Base-by-base conservation (phyloP, 1,140 invertebrate genomes). In the Cecropterus lyciades region DNA sequence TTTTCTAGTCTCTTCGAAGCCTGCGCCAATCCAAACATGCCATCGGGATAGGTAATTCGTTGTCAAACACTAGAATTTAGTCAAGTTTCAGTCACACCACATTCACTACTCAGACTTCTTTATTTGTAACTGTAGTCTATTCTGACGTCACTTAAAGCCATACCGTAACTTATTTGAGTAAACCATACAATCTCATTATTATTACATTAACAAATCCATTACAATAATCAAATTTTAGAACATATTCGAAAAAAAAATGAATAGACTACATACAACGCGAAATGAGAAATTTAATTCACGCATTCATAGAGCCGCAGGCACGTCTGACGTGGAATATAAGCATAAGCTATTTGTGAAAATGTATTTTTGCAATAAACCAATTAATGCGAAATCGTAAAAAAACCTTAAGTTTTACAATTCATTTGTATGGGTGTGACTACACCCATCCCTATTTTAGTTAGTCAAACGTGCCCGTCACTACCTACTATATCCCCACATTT, bases 41-140 rank as follows among this genome's bases (percentile, higher is more conserved):
- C 30, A 17, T 51, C 66, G 74, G 73, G 72, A 74, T 67, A 71
- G 45, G 67, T 77, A 79, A 72, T 82, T 84, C 82, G 82, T 84
- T 84, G 82, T 84, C 72, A 55, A 69, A 67, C 43, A 74, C 75
- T 71, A 75, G 24, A 66, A 67, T 49, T 66, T 33, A 42, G 10
- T 55, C n/a, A 0, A 42, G 16, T 55, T 20, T 37, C 33, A 37
- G 33, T 53, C 51, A 53, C 51, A 53, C 30, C 51, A 37, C 51
- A 55, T 10, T 16, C 27, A 16, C 52, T 55, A 55, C 15, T 55
- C 52, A 55, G 52, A 55, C 52, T 55, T 37, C 30, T 53, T 16
- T 37, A 55, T 55, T 17, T 55, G 52, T 55, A 55, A 42, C 11
- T 42, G 33, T 55, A 42, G 33, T 55, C 30, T 55, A 55, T 55